A percentile compares a stretch with the other conserved stretches of the same genome.
These are phyloP conservation scores for Scaeva pyrastri DNA, from an alignment of 2,888 invertebrate species.

Conservation along the genomic window DNA sequence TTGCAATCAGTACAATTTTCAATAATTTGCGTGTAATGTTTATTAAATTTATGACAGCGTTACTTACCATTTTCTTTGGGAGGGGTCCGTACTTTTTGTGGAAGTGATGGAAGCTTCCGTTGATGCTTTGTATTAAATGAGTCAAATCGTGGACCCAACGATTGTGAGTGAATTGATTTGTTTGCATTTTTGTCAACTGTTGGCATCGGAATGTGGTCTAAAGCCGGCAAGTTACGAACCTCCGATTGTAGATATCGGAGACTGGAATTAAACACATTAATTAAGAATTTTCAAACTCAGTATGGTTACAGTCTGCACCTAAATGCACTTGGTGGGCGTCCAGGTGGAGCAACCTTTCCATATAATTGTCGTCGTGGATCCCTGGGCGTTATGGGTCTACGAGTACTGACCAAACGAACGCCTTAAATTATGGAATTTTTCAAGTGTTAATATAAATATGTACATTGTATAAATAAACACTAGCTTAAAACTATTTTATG, in stretches of 20 bases:
- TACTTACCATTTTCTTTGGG: slow-evolving; percentile 47
- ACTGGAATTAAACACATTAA: slow-evolving; percentile 82
- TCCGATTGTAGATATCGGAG: slow-evolving; percentile 87
- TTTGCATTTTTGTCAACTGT: slow-evolving; percentile 57
- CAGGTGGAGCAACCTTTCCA: slow-evolving; percentile 85
- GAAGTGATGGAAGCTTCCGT: slow-evolving; percentile 66
- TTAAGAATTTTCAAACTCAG: not conserved
- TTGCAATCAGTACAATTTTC: no score
- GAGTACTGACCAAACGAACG: slow-evolving; percentile 87
- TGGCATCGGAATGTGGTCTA: slow-evolving; percentile 54
- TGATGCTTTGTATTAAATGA: slow-evolving; percentile 62
- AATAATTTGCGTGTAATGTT: no score
- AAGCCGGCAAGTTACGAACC: slow-evolving; percentile 53
- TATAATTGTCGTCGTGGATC: slow-evolving; percentile 92
- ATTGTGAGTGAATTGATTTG: slow-evolving; percentile 76
- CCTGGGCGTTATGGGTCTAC: slow-evolving; percentile 93
- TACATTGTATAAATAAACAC: not conserved
- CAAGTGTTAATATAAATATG: not conserved
- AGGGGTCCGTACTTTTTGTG: slow-evolving; percentile 38
- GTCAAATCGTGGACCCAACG: slow-evolving; percentile 77
- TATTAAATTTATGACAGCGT: no score
- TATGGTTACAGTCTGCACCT: slow-evolving; percentile 84
- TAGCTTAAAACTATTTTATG: no score
- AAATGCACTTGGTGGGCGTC: slow-evolving; percentile 90
- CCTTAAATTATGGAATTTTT: slow-evolving; percentile 76